These are phyloP conservation scores for Coremacera marginata DNA, from an alignment of 2,888 invertebrate genomes.

Conservation along the genomic window DNA sequence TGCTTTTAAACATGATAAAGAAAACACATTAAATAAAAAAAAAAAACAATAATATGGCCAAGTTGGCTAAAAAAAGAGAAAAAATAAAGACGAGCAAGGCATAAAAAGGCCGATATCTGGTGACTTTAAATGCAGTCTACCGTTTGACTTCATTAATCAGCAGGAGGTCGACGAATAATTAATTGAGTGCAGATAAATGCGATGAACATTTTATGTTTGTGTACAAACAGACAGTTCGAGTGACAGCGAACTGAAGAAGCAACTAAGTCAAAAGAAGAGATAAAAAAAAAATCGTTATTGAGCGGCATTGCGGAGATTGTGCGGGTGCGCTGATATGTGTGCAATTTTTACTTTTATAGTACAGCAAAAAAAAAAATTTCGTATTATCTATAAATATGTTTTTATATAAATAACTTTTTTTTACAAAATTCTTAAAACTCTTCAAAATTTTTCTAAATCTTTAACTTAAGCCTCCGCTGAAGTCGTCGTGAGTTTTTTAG, in stretches of 20 bases:
- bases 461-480: background rate
- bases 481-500: background rate
- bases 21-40: background rate
- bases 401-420: too few species aligned
- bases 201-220: conserved; percentile 40
- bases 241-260: conserved; percentile 22
- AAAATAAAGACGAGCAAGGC: background rate
- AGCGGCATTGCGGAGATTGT: too few species aligned
- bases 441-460: too few species aligned
- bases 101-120: conserved; percentile 23
- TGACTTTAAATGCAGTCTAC: conserved; percentile 40
- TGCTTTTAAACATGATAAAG: too few species aligned
- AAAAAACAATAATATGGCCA: background rate
- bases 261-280: background rate
- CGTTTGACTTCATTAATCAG: conserved; percentile 54
- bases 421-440: too few species aligned
- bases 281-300: background rate
- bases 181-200: conserved; percentile 51
- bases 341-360: too few species aligned
- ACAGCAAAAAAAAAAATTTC: too few species aligned
- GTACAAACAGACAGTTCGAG: conserved; percentile 36
- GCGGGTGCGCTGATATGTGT: too few species aligned
- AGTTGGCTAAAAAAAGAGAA: background rate
- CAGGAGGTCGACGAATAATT: conserved; percentile 52
- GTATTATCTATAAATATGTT: too few species aligned